Percentiles rank a stretch among this genome's conserved stretches.
phyloP scores from a whole-genome alignment of 2,797 vertebrate species.

The Gallinago nigripennis region DNA sequence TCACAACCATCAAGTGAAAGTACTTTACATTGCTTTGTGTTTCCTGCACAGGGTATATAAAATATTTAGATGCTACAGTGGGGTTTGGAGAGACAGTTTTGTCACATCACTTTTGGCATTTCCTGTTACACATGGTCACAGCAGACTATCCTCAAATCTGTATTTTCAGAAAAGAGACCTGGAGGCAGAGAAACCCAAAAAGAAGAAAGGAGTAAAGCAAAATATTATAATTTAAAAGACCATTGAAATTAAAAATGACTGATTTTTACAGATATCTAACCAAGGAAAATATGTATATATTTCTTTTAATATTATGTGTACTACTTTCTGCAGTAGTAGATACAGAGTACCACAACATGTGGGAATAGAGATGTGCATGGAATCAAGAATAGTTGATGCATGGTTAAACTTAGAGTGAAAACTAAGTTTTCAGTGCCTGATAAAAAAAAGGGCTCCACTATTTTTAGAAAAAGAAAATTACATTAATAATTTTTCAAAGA shows the following conservation, averaged over 20 bases:
- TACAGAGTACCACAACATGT: neutral
- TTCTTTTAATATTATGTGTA: neutral
- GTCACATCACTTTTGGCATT: conserved; percentile 48
- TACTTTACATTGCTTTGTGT: conserved; percentile 73
- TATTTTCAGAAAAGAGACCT: neutral
- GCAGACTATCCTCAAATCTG: neutral
- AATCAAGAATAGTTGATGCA: neutral
- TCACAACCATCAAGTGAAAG: conserved; percentile 77
- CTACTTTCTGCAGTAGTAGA: neutral
- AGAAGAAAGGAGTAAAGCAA: neutral
- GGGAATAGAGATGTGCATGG: neutral
- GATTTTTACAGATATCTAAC: neutral
- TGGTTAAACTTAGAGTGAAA: neutral
- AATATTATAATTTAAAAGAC: neutral
- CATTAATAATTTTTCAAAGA: neutral
- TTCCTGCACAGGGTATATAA: conserved; percentile 67
- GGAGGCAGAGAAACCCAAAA: neutral
- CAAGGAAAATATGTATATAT: neutral
- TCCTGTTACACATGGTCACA: neutral
- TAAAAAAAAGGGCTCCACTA: neutral
- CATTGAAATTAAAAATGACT: neutral
- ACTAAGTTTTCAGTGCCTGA: neutral
- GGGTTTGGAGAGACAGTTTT: conserved; percentile 51
- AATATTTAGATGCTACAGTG: conserved; percentile 76
- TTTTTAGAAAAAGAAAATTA: neutral